These are phyloP conservation scores for Spinus olivaceus DNA, from an alignment of 2,797 vertebrate genomes.

Conservation along the genomic window DNA sequence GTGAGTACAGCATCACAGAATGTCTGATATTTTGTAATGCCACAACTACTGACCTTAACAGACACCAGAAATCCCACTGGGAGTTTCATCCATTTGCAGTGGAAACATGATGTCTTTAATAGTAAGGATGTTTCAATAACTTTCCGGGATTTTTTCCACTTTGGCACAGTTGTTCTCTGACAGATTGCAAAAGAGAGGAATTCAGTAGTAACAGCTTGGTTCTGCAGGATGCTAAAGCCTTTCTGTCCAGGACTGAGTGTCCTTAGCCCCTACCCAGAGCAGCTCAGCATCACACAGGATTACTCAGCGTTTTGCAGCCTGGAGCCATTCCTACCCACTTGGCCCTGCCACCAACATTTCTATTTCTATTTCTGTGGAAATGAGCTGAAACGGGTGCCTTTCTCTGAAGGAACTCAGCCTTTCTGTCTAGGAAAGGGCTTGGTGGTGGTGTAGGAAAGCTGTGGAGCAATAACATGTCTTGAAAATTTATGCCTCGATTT, in stretches of 20 bases:
- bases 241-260: not conserved
- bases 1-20: not conserved
- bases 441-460: not conserved
- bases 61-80: conserved; percentile 32
- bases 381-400: not conserved
- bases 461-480: not conserved
- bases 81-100: conserved; percentile 22
- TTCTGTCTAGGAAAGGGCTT: conserved; percentile 17
- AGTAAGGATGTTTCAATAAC: conserved; percentile 45
- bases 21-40: not conserved
- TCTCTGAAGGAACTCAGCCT: not conserved
- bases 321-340: not conserved
- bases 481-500: not conserved
- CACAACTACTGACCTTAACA: conserved; percentile 14
- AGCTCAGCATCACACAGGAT: not conserved
- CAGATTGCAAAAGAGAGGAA: conserved; percentile 43
- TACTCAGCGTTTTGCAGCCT: not conserved
- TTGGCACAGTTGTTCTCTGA: conserved; percentile 21
- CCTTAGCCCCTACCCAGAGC: not conserved
- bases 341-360: not conserved
- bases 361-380: not conserved
- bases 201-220: conserved; percentile 19
- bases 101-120: conserved; percentile 47
- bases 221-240: not conserved
- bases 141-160: conserved; percentile 42